Percentiles rank a stretch among this genome's conserved stretches.
Conservation (phyloP, 2,113 vertebrate species). For the Nothoprocta perdicaria region DNA sequence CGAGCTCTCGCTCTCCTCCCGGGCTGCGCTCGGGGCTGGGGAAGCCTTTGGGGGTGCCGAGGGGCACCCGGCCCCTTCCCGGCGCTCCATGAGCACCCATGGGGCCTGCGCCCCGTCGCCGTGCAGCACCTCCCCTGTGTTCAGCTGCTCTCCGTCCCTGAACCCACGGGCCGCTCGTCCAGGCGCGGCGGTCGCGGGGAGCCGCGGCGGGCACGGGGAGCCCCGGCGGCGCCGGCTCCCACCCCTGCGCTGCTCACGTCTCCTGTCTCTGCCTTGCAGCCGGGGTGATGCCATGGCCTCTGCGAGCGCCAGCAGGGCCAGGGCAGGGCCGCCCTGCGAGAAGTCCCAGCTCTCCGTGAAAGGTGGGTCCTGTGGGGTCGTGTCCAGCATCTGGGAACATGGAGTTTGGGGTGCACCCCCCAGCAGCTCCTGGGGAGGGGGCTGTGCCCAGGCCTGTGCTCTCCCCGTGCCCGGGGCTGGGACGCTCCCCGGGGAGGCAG, state of each 20-base stretch:
- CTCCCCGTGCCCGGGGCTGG: not conserved
- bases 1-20: no score
- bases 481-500: no score
- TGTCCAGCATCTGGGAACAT: rapidly evolving
- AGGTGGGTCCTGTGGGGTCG: slow-evolving; percentile 76
- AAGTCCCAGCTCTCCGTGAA: slow-evolving; percentile 91
- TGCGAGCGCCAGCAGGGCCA: slow-evolving; percentile 86
- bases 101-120: no score
- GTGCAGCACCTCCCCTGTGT: no score
- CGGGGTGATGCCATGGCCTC: slow-evolving; percentile 91
- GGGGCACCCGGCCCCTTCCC: no score
- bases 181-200: no score
- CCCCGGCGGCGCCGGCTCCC: rapidly evolving
- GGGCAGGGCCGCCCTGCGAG: slow-evolving; percentile 78
- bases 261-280: slow-evolving; percentile 75
- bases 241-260: not conserved
- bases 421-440: not conserved
- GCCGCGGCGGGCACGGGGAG: no score
- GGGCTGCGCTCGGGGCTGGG: no score
- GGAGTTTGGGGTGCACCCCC: rapidly evolving
- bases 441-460: rapidly evolving
- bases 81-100: no score
- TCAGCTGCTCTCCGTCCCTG: rapidly evolving
- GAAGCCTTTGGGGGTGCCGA: no score
- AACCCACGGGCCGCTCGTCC: rapidly evolving